Conservation (phyloP, 2,888 invertebrate genomes). For the Noctua janthina region DNA sequence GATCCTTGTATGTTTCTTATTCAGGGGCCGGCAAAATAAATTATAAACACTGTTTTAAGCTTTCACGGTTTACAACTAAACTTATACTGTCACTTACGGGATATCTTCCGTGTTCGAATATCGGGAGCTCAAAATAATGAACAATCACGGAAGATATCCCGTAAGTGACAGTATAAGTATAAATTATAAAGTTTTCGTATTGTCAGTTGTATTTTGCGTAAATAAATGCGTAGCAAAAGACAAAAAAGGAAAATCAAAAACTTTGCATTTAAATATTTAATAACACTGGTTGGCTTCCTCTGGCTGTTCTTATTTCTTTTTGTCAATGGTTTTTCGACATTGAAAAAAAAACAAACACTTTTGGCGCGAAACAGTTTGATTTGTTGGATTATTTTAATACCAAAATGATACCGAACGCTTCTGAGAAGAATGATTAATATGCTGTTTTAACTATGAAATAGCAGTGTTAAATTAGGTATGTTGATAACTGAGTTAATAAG, state of each 20-base stretch:
- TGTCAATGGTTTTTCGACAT: not conserved
- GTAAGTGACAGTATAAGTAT: not conserved
- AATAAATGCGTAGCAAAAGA: not conserved
- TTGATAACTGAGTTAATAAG: not conserved
- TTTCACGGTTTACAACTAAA: too few relatives aligned
- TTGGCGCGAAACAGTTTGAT: constrained; percentile 1
- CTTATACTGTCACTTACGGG: too few relatives aligned
- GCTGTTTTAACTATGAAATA: not conserved
- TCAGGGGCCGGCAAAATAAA: not conserved
- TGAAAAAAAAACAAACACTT: constrained; percentile 6
- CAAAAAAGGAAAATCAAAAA: constrained; percentile 9
- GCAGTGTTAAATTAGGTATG: not conserved
- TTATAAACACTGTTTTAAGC: not conserved
- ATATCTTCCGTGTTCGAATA: too few relatives aligned
- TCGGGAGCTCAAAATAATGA: too few relatives aligned
- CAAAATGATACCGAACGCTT: not conserved
- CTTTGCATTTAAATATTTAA: constrained; percentile 21
- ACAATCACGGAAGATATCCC: too few relatives aligned
- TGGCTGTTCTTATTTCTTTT: not conserved
- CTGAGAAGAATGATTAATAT: not conserved
- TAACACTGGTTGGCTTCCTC: constrained; percentile 2
- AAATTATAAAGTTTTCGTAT: not conserved
- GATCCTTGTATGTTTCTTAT: not conserved
- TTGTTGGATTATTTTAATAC: not conserved
- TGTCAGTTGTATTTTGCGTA: not conserved